Percentiles rank a stretch among this genome's conserved stretches.
phyloP scores from a whole-genome alignment of 1,140 invertebrate genomes.

The Drosophila saltans region DNA sequence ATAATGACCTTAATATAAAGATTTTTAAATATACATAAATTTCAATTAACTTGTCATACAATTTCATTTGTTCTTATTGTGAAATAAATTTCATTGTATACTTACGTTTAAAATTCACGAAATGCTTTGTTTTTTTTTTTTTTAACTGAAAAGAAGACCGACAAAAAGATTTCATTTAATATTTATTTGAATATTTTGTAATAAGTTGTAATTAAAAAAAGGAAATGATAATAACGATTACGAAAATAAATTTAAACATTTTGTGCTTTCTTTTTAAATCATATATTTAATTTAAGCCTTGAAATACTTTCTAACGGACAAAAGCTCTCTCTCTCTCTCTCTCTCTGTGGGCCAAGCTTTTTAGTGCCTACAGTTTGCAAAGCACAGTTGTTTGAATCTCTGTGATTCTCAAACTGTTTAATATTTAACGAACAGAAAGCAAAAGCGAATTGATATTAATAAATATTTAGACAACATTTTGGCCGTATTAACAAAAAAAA shows the following conservation, averaged over 20 bases:
- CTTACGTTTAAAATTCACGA: conserved; percentile 35
- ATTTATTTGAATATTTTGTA: too few species aligned
- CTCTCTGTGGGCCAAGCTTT: conserved; percentile 25
- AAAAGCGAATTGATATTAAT: conserved; percentile 10
- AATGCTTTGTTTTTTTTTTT: conserved; percentile 2
- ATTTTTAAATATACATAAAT: conserved; percentile 4
- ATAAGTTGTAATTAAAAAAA: neutral
- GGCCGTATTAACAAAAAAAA: neutral
- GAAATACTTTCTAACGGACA: conserved; percentile 8
- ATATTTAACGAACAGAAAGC: conserved; percentile 2
- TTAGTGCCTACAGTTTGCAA: neutral
- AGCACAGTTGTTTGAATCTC: conserved; percentile 5
- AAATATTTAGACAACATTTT: conserved; percentile 18
- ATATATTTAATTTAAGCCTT: neutral
- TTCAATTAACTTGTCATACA: neutral
- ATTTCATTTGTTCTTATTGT: conserved; percentile 2
- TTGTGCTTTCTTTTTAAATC: neutral
- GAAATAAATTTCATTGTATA: conserved; percentile 15
- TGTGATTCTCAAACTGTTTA: conserved; percentile 30
- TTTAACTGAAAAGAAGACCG: conserved; percentile 1
- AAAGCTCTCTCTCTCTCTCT: conserved; percentile 30
- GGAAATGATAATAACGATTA: neutral
- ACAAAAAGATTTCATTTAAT: neutral
- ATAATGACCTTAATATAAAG: neutral
- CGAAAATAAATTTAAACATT: neutral